A percentile compares a stretch with the other conserved stretches of the same genome.
phyloP scores from a whole-genome alignment of 2,113 vertebrate genomes.

The Mustela nigripes region DNA sequence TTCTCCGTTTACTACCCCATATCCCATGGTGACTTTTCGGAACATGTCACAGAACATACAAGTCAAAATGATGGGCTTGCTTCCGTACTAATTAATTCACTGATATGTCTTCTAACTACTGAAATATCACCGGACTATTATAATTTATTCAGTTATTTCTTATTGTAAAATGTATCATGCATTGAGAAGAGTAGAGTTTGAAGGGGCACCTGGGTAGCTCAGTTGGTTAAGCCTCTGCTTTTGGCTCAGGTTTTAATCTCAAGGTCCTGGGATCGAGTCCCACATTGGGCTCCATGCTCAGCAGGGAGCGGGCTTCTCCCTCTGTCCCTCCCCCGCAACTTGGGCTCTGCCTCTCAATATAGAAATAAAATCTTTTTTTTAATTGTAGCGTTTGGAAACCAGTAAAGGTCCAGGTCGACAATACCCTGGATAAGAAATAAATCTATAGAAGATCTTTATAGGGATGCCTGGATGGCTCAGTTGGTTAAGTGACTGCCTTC shows the following conservation, averaged over 20 bases:
- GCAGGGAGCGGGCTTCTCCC: background rate
- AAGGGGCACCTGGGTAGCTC: background rate
- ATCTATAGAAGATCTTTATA: background rate
- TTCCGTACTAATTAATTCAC: background rate
- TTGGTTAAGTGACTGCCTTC: background rate
- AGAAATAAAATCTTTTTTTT: background rate
- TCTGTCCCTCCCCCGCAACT: background rate
- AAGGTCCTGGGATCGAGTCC: background rate
- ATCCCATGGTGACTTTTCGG: background rate
- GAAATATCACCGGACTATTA: background rate
- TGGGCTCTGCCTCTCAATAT: background rate
- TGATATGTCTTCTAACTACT: background rate
- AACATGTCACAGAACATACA: background rate
- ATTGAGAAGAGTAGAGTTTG: background rate
- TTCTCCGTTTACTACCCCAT: background rate
- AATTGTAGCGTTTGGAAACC: background rate
- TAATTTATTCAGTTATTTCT: background rate
- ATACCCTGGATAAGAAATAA: background rate
- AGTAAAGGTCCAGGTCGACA: background rate
- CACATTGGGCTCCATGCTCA: background rate
- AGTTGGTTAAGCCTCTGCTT: background rate
- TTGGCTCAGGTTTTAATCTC: background rate
- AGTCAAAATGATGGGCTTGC: background rate
- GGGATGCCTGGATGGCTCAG: background rate
- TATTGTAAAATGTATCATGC: background rate